Conservation (phyloP, 2,113 vertebrate species). For the Proterorhinus semilunaris region DNA sequence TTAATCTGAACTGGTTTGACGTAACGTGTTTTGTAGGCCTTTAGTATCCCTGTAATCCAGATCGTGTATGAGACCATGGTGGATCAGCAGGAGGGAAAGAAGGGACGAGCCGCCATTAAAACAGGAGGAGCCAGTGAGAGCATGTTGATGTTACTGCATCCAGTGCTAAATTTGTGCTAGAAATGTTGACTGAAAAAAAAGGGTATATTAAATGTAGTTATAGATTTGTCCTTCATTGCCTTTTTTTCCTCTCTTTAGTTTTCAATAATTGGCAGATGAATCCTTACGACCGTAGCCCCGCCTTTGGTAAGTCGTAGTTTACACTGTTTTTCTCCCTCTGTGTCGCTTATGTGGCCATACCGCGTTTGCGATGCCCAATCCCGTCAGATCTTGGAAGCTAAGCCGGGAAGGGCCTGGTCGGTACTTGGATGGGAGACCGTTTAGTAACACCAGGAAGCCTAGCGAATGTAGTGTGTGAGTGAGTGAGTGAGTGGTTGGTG, state of each 20-base stretch:
- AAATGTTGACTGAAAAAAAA: too few relatives aligned
- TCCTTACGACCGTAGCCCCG: constrained; percentile 92
- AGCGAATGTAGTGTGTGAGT: too few relatives aligned
- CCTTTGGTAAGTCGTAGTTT: constrained; percentile 83
- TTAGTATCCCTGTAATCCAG: constrained; percentile 97
- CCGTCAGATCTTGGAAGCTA: too few relatives aligned
- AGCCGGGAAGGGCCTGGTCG: too few relatives aligned
- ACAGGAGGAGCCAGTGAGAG: constrained; percentile 85
- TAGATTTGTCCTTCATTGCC: neutral
- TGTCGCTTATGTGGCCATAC: too few relatives aligned
- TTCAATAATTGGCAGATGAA: constrained; percentile 99
- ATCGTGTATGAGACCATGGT: constrained; percentile 97
- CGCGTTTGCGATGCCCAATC: too few relatives aligned
- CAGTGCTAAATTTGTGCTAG: too few relatives aligned
- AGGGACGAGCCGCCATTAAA: constrained; percentile 87
- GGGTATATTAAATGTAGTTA: neutral
- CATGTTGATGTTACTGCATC: neutral
- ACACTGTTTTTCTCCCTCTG: neutral
- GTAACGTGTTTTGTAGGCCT: constrained; percentile 77
- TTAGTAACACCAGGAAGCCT: too few relatives aligned
- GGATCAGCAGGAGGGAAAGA: constrained; percentile 95
- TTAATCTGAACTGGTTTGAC: too few relatives aligned
- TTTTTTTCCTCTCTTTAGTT: constrained; percentile 71
- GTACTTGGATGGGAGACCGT: too few relatives aligned
- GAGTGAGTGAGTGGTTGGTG: too few relatives aligned